Evolutionary conservation across 2,113 vertebrate species (phyloP), one percentile per base, ranked within the genome.

Genomic region (Macaca nemestrina): DNA sequence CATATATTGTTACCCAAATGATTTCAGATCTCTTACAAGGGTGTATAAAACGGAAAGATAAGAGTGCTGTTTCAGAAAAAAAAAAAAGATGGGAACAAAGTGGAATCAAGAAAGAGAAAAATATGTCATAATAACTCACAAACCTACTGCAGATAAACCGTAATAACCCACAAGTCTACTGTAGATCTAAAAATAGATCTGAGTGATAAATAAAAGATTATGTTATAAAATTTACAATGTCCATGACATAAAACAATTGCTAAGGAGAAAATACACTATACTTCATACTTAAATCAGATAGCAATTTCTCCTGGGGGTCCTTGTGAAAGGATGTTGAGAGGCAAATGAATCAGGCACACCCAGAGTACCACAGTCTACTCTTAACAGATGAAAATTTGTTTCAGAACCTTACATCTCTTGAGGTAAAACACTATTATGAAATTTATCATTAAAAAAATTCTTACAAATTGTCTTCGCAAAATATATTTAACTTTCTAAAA

Each of bases 81-180:
- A 38, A 45, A 88, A 50, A 88, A 93, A 59, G 11, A 8, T 72
- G n/a, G 48, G 67, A 97, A 87, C 43, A 90, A 59, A 87, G 12
- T 88, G 67, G 32, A 76, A 50, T 93, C 32, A 43, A 55, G 81
- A 64, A 73, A n/a, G 32, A 76, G 43, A 61, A 52, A 76, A 55
- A 35, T 78, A 64, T 59, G 55, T 93, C 89, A 92, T 52, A 75
- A 87, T 96, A 97, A 94, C 79, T 61, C 79, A 88, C n/a, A 93
- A 92, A 40, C 32, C 82, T 84, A 43, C 32, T 38, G 7, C 27
- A 45, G 70, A 73, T 75, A 89, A 95, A 75, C 23, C 35, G 59
- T 48, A 93, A 87, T 95, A 97, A 95, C 79, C 50, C 80, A 89
- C 32, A 94, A 90, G 43, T 23, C 79, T 88, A 43, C 30, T 43